phyloP scores from a whole-genome alignment of 2,797 vertebrate genomes.

The Hybognathus amarus region DNA sequence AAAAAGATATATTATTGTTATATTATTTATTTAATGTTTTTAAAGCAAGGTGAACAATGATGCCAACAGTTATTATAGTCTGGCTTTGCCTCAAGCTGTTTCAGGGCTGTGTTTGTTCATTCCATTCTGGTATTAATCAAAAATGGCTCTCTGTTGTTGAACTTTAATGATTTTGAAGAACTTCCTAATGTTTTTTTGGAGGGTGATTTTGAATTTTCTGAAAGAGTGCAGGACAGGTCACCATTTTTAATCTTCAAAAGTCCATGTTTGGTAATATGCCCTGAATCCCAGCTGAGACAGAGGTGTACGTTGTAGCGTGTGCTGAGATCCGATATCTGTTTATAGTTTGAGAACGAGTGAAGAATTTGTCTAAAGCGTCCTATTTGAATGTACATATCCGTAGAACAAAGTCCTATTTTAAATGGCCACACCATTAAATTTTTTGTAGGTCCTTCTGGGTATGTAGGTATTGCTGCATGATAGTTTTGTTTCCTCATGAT shows the following conservation, averaged over 20 bases:
- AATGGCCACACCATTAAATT: neutral
- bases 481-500: slow-evolving; percentile 15
- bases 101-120: neutral
- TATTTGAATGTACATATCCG: neutral
- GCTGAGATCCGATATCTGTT: neutral
- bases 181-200: neutral
- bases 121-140: neutral
- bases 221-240: neutral
- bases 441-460: neutral
- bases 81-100: neutral
- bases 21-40: neutral
- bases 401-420: neutral
- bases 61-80: neutral
- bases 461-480: neutral
- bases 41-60: slow-evolving; percentile 1
- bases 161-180: neutral
- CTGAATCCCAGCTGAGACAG: neutral
- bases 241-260: neutral
- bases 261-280: neutral
- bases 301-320: neutral
- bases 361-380: neutral
- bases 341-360: neutral
- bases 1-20: neutral
- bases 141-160: neutral
- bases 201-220: neutral